Evolutionary conservation across 2,888 invertebrate genomes (phyloP), one percentile per base, ranked within the genome.

Genomic region (Chaetogeoica ovagalla): DNA sequence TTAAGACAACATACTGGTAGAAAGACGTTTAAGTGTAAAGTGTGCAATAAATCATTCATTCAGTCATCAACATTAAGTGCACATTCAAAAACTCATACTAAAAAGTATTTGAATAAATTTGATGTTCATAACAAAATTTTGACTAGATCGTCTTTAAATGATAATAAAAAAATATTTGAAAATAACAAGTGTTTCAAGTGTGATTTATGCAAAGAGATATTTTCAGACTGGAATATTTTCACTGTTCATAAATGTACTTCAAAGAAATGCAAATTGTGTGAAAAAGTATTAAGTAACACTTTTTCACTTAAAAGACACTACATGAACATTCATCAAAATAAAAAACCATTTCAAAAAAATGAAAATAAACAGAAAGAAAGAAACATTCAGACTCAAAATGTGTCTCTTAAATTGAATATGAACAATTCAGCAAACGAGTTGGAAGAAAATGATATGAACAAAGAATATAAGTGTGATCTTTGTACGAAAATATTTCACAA

Each of bases 381-480:
- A 17, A 57, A 66, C 30, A n/a, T 43, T 52, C 11, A 21, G 6
- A 23, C 30, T 48, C 30, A 62, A 52, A 62, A 52, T 17, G 17
- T 21, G 11, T 2, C 17, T 30, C 15, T 59, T 48, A 21, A 52
- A n/a, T 30, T 19, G 8, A 73, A 75, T 66, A 19, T 55, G 17
- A 55, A 19, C 4, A 43, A 68, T 37, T 15, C 59, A n/a, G 3
- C 19, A 69, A 52, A 60, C 6, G 13, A 17, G 11, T 19, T 6
- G 17, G 59, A 55, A 57, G n/a, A 59, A 5, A 43, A 23, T 19
- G 15, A 21, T 39, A 4, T 21, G 9, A 19, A 69, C 15, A 37
- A 69, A 60, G 30, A 60, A 9, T 71, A 23, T 65, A 71, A 57
- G 55, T 79, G 79, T 79, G 79, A 79, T 71, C 23, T 71, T 79